Conservation (phyloP, 2,888 invertebrate genomes). For the Agriotes lineatus region DNA sequence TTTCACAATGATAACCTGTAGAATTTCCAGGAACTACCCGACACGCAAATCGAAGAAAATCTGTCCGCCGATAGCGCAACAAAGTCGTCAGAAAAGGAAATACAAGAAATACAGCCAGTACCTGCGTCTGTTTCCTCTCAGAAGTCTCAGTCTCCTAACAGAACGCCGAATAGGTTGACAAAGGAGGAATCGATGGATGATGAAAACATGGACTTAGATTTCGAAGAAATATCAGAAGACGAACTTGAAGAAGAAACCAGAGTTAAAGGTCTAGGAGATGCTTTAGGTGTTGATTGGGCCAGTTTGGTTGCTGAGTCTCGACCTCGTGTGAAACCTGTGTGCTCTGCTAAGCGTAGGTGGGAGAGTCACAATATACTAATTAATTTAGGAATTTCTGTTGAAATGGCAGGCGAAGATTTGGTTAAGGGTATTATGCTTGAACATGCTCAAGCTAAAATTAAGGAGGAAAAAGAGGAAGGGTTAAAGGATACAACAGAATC, state of each 20-base stretch:
- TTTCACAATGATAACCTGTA: not conserved
- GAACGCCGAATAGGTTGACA: conserved; percentile 48
- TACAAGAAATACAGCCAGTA: conserved; percentile 53
- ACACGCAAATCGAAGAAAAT: conserved; percentile 39
- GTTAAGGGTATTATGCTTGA: conserved; percentile 66
- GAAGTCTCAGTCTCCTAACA: conserved; percentile 58
- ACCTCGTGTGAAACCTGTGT: conserved; percentile 68
- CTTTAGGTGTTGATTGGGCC: conserved; percentile 96
- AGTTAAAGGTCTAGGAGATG: conserved; percentile 84
- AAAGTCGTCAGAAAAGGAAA: conserved; percentile 46
- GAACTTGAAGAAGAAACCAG: conserved; percentile 87
- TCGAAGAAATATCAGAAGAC: conserved; percentile 92
- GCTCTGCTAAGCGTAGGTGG: conserved; percentile 80
- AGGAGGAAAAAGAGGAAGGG: conserved; percentile 50
- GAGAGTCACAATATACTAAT: conserved; percentile 83
- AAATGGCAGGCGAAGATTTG: conserved; percentile 80
- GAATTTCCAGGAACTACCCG: conserved; percentile 51
- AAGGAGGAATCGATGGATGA: conserved; percentile 74
- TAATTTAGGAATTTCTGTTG: conserved; percentile 83
- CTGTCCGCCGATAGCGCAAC: conserved; percentile 6
- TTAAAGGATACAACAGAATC: conserved; percentile 35
- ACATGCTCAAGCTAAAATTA: conserved; percentile 58
- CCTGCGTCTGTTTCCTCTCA: conserved; percentile 52
- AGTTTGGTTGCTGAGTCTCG: conserved; percentile 86
- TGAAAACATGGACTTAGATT: conserved; percentile 82